Evolutionary conservation across 1,140 invertebrate species (phyloP).

Genomic region (Procambarus virginalis): DNA sequence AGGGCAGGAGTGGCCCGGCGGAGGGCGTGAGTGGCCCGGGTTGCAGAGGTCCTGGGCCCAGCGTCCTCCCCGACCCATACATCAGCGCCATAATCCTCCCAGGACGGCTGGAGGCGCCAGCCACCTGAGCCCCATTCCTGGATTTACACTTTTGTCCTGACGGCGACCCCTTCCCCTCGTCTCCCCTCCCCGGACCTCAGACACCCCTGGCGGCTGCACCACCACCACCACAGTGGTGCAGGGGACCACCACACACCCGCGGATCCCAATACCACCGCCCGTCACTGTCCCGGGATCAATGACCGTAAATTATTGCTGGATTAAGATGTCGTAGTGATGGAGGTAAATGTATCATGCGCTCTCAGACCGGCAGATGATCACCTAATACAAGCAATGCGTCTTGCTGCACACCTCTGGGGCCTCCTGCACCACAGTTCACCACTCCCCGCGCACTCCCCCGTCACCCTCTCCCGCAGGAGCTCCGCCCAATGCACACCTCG

Average conservation of each 20-base stretch:
- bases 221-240: no score
- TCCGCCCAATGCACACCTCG: no score
- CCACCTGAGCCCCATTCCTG: constrained; percentile 11
- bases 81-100: neutral
- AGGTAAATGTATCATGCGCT: neutral
- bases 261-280: neutral
- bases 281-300: constrained; percentile 2
- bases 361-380: neutral
- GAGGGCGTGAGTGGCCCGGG: neutral
- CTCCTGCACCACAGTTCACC: neutral
- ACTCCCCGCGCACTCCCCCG: neutral
- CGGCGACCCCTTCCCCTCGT: neutral
- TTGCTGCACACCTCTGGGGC: neutral
- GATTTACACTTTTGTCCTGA: constrained; percentile 8
- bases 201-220: neutral
- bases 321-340: neutral
- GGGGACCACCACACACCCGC: no score
- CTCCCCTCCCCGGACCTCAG: neutral
- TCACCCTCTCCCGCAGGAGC: no score
- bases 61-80: constrained; percentile 3
- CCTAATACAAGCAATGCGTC: neutral
- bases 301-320: neutral
- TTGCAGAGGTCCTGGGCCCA: neutral
- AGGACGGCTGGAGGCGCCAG: neutral
- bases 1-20: neutral